These are phyloP conservation scores for Papilio machaon DNA, from an alignment of 1,140 invertebrate genomes.

Conservation along the genomic window DNA sequence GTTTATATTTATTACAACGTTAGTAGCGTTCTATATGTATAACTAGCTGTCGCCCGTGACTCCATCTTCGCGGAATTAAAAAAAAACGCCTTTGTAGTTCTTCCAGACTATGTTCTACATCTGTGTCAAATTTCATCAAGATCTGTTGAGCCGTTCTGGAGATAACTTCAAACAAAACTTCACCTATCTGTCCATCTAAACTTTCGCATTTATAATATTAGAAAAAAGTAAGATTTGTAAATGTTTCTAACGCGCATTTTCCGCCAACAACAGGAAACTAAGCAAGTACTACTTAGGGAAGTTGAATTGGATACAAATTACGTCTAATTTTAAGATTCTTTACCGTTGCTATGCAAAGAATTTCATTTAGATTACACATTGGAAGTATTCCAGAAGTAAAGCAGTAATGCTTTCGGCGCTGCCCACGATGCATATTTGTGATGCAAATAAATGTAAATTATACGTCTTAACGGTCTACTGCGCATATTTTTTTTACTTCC, in stretches of 20 bases:
- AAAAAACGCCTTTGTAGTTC: too few species aligned
- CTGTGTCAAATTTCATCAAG: too few species aligned
- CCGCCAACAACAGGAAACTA: not conserved
- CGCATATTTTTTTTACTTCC: constrained; percentile 14
- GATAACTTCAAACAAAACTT: too few species aligned
- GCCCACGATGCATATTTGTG: constrained; percentile 25
- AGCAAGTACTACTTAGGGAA: not conserved
- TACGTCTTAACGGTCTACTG: constrained; percentile 19
- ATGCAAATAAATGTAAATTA: constrained; percentile 22
- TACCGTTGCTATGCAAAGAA: not conserved
- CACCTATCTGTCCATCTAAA: too few species aligned
- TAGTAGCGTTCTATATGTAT: not conserved
- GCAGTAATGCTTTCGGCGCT: constrained; percentile 19
- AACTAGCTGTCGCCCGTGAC: too few species aligned
- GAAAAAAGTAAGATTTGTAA: not conserved
- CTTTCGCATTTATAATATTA: too few species aligned
- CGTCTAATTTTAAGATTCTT: constrained; percentile 8
- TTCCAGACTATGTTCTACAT: too few species aligned
- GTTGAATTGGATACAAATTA: not conserved
- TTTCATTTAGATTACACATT: constrained; percentile 16
- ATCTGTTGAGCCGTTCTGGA: too few species aligned
- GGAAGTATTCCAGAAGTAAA: constrained; percentile 24
- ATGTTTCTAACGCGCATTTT: not conserved
- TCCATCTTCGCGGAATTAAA: too few species aligned
- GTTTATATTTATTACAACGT: not conserved